Base-by-base conservation (phyloP, 2,888 invertebrate species). In the Cepaea hortensis region DNA sequence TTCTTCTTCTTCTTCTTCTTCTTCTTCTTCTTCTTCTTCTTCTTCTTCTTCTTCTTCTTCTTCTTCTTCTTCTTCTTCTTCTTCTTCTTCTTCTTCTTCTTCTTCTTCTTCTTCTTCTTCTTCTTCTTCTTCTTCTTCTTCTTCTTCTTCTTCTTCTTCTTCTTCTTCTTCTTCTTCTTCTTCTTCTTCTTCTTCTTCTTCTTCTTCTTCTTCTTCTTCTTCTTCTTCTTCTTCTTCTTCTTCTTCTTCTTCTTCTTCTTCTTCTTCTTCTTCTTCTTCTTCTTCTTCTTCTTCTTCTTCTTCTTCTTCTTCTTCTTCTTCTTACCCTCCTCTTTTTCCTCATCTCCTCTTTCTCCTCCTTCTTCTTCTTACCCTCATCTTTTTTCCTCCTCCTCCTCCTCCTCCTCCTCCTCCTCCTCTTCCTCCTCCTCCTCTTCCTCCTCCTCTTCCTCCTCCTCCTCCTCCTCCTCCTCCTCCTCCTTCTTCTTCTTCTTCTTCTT, bases 311-410 rank as follows among this genome's bases (percentile, higher is more conserved):
- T 6, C 23, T 46, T 70, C 46, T 70, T 35, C 50, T 61, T 35
- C 50, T 50, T n/a, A 15, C 20, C 70, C 50, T 70, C 9, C 61
- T 68, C 68, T n/a, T 85, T 68, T 85, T 61, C 77, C 79, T 85
- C 65, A 23, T 70, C 77, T 23, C 65, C 85, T 85, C 68, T 62
- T n/a, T 68, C 79, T 79, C n/a, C n/a, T 79, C 77, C 77, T 85
- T 79, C 62, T n/a, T 85, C 79, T 79, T 18, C n/a, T 46, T 23
- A 23, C 68, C 55, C 68, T 46, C 61, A 18, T 79, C 46, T 75
- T 20, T 76, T 46, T 82, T 48, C 65, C 23, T 82, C 76, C 68
- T 61, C 68, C 68, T 65, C 65, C n/a, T 15, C 11, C n/a, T 15
- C 11, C 23, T 11, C 23, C n/a, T 61, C 11, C n/a, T 61, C 55